Conservation (phyloP, 2,113 vertebrate genomes). For the Seriola aureovittata region DNA sequence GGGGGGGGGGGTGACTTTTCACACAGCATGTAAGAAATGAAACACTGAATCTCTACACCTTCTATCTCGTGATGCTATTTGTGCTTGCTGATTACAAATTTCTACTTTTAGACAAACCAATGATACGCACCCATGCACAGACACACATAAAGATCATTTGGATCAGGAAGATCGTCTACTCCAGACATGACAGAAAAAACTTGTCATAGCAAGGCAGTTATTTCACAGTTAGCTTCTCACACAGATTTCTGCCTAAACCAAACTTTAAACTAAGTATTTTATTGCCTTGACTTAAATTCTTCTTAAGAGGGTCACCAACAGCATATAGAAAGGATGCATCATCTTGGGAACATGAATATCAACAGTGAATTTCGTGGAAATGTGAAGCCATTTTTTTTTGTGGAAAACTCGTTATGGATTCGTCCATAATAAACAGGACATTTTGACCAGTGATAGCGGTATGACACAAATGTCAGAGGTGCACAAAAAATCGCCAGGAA, state of each 20-base stretch:
- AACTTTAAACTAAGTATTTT: too few relatives aligned
- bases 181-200: not conserved
- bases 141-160: not conserved
- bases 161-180: not conserved
- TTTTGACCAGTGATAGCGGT: too few relatives aligned
- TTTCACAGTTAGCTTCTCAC: not conserved
- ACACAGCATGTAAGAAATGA: constrained; percentile 51
- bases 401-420: too few relatives aligned
- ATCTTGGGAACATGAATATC: too few relatives aligned
- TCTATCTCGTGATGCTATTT: constrained; percentile 12
- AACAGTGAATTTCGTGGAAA: too few relatives aligned
- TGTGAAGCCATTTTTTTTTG: too few relatives aligned
- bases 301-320: too few relatives aligned
- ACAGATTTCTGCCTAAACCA: not conserved
- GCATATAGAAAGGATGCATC: too few relatives aligned
- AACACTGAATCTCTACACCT: constrained; percentile 18
- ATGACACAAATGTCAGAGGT: too few relatives aligned
- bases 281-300: too few relatives aligned
- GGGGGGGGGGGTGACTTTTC: constrained; percentile 65
- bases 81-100: not conserved
- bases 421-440: too few relatives aligned
- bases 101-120: not conserved
- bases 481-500: too few relatives aligned
- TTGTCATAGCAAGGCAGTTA: not conserved
- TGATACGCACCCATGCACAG: not conserved